Percentiles rank a stretch among this genome's conserved stretches.
Evolutionary conservation across 2,888 invertebrate species (phyloP).

Genomic region (Coremacera marginata): DNA sequence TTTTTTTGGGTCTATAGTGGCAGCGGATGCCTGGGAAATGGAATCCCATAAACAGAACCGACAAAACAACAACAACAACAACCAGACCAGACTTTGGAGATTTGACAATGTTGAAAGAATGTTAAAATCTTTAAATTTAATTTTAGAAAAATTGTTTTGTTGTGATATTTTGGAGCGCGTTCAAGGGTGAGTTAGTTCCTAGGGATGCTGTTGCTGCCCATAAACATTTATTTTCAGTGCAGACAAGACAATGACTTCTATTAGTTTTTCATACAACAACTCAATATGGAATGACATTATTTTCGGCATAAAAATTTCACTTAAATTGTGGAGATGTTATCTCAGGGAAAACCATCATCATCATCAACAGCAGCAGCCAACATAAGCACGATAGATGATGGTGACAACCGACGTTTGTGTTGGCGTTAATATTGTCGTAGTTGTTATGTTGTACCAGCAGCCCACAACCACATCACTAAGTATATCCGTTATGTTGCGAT

Average conservation of each 20-base stretch:
- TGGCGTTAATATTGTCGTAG: neutral
- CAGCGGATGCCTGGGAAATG: neutral
- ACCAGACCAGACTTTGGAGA: neutral
- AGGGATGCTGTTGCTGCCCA: neutral
- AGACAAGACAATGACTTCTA: constrained; percentile 8
- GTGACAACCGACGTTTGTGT: neutral
- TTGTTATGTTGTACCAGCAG: neutral
- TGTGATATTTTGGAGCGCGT: neutral
- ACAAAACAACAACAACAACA: neutral
- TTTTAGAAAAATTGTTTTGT: constrained; percentile 18
- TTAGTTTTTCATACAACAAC: neutral
- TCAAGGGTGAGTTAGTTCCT: neutral
- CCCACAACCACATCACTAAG: neutral
- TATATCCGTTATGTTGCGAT: neutral
- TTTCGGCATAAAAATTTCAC: constrained; percentile 15
- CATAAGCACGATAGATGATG: neutral
- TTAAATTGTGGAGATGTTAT: neutral
- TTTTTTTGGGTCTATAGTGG: neutral
- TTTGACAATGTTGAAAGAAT: neutral
- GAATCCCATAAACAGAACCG: neutral
- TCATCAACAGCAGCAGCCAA: neutral
- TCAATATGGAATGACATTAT: constrained; percentile 1
- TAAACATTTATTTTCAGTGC: neutral
- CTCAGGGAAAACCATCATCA: neutral
- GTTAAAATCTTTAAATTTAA: constrained; percentile 4